Base-by-base conservation (phyloP, 2,888 invertebrate species). In the Volucella inflata region DNA sequence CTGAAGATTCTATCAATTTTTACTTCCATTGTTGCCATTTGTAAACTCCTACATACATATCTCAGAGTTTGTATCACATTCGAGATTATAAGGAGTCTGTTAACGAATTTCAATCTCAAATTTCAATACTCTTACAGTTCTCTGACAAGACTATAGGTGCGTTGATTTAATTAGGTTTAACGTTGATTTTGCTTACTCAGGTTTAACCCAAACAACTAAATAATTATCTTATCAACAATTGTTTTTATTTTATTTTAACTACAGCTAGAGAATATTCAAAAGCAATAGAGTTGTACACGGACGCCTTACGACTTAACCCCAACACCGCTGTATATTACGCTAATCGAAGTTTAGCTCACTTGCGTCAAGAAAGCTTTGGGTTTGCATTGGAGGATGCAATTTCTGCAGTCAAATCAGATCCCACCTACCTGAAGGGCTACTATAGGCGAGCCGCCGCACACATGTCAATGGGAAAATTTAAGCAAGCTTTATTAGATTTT, bases 381-480 rank as follows among this genome's bases (percentile, higher is more conserved):
- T 97, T 96, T 92, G 99, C 99, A 0, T 92, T 99, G 74, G 94
- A 93, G 50, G 99, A 99, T 94, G 99, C 99, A 1, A 95, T 97
- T 1, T 96, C 96, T 91, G 96, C 99, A 1, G 96, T 99, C 76
- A 96, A 97, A 91, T 92, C 98, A 87, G 98, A 99, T 92, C 95
- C 95, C 89, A 94, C 94, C 30, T 99, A 99, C 91, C 94, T 98
- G 30, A 99, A 99, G 93, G 99, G 98, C 0, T 99, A 98, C 91
- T 99, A 99, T 92, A 94, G 99, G 89, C 94, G 99, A 90, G 99
- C 99, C 0, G 98, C 98, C 1, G 96, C 99, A 42, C 95, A 98
- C 90, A 99, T 99, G 99, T 97, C 99, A 36, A 93, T 99, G 90
- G 99, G 99, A 88, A 98, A 98, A 93, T 99, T 98, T 92, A 99